Conservation (phyloP, 2,888 invertebrate species). For the Leptopilina syphax region DNA sequence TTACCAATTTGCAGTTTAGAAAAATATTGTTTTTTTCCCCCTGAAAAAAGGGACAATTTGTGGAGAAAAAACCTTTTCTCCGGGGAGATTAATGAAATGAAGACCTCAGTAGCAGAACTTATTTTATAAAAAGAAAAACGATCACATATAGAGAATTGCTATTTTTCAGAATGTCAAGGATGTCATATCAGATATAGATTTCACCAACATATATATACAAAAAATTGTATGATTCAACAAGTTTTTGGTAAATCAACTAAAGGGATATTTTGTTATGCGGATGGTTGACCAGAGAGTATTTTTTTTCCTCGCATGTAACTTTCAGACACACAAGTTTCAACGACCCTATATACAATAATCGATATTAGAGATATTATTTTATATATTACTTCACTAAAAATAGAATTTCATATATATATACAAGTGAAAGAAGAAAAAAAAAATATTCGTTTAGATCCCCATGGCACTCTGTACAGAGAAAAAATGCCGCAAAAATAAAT, state of each 20-base stretch:
- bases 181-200: constrained; percentile 13
- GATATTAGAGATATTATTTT: not conserved
- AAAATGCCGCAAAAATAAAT: too few relatives aligned
- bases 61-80: not conserved
- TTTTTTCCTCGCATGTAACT: not conserved
- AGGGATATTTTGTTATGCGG: not conserved
- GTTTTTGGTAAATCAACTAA: constrained; percentile 12
- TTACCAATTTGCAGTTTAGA: too few relatives aligned
- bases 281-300: not conserved
- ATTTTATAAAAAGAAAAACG: not conserved
- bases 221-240: constrained; percentile 9
- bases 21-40: too few relatives aligned
- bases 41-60: too few relatives aligned
- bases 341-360: constrained; percentile 2
- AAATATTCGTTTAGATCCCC: too few relatives aligned
- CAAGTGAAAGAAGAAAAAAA: too few relatives aligned
- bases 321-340: constrained; percentile 11
- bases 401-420: not conserved
- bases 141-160: not conserved
- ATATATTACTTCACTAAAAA: not conserved
- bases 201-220: too few relatives aligned
- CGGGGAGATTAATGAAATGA: constrained; percentile 6
- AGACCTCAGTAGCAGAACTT: constrained; percentile 4
- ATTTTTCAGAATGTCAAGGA: not conserved
- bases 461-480: too few relatives aligned